Evolutionary conservation across 2,797 vertebrate genomes (phyloP).

Genomic region (Galago senegalensis): DNA sequence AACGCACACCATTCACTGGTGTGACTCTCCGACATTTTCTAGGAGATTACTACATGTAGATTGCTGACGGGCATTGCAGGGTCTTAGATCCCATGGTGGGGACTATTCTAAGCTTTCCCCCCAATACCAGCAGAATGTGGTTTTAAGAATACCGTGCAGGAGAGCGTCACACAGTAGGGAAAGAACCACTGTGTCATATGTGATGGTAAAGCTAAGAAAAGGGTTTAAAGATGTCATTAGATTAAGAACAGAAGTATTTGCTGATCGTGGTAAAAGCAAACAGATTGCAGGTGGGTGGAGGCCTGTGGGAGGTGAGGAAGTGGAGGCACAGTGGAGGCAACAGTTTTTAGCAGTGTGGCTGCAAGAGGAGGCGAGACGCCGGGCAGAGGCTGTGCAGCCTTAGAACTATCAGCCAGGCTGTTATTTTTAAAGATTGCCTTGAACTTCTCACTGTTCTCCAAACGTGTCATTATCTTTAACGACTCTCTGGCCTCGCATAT

Average conservation of each 20-base stretch:
- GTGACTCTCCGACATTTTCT: not conserved
- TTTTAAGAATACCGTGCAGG: not conserved
- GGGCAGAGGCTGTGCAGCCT: constrained; percentile 62
- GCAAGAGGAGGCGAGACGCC: constrained; percentile 24
- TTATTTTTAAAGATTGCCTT: constrained; percentile 73
- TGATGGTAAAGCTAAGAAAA: constrained; percentile 58
- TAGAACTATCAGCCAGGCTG: constrained; percentile 34
- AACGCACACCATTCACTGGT: not conserved
- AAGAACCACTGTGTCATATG: not conserved
- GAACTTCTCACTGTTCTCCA: constrained; percentile 64
- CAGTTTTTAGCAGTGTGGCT: constrained; percentile 50
- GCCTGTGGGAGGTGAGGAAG: constrained; percentile 78
- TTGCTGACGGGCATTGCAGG: not conserved
- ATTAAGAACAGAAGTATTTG: constrained; percentile 75
- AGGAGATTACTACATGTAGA: not conserved
- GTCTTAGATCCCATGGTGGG: not conserved
- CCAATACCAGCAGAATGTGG: not conserved
- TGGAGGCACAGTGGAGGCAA: constrained; percentile 40
- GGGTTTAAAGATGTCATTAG: constrained; percentile 71
- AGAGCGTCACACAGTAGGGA: not conserved
- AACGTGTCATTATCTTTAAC: constrained; percentile 63
- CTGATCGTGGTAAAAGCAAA: constrained; percentile 62
- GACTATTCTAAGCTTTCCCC: not conserved
- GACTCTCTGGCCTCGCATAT: constrained; percentile 34
- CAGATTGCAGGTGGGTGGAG: constrained; percentile 81